These are phyloP conservation scores for Sciurus carolinensis DNA, from an alignment of 2,797 vertebrate species.

Conservation along the genomic window DNA sequence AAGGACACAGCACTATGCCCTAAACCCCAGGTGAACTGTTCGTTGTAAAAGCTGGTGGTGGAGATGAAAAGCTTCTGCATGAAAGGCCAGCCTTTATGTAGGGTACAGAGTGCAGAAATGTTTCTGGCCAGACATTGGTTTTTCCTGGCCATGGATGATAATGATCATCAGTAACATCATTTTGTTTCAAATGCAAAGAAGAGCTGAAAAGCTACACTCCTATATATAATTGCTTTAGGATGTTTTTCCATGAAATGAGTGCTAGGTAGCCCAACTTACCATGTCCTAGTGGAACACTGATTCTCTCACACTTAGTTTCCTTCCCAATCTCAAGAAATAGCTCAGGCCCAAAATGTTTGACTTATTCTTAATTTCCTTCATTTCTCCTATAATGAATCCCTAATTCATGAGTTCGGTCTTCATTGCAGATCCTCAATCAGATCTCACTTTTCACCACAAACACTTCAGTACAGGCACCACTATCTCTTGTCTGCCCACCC, in stretches of 20 bases:
- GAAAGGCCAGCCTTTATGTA: background rate
- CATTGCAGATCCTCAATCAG: background rate
- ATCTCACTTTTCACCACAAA: background rate
- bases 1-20: background rate
- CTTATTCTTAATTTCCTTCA: background rate
- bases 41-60: background rate
- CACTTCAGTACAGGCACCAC: background rate
- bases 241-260: background rate
- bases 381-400: background rate
- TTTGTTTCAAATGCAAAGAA: slow-evolving; percentile 38
- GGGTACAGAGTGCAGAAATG: background rate
- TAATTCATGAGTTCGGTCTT: background rate
- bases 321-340: slow-evolving; percentile 6
- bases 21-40: background rate
- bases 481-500: background rate
- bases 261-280: background rate
- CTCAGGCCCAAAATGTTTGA: background rate
- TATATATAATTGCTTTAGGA: background rate
- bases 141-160: background rate
- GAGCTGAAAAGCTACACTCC: background rate
- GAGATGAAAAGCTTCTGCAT: background rate
- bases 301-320: background rate
- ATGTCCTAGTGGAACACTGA: background rate
- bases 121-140: background rate
- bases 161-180: background rate